A percentile compares a stretch with the other conserved stretches of the same genome.
These are phyloP conservation scores for Dolichallabes microphthalmus DNA, from an alignment of 2,113 vertebrate species.

Conservation along the genomic window DNA sequence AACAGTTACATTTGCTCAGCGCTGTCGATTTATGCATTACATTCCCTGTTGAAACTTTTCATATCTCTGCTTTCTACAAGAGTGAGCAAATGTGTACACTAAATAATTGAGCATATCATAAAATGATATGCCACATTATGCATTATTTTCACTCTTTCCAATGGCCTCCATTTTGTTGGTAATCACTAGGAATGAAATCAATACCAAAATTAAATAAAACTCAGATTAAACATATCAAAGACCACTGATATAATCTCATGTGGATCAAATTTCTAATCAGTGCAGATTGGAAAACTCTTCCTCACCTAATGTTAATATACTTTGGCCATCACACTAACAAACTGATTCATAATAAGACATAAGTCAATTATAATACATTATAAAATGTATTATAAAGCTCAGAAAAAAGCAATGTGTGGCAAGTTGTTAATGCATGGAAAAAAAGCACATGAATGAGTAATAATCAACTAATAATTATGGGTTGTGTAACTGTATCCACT, in stretches of 20 bases:
- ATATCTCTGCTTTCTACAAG: conserved; percentile 18
- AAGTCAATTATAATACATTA: neutral
- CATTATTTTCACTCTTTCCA: neutral
- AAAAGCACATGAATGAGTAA: neutral
- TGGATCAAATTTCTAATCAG: neutral
- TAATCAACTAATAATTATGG: neutral
- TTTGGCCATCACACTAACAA: neutral
- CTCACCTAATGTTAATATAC: neutral
- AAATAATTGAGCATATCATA: neutral
- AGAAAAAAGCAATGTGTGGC: neutral
- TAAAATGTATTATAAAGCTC: neutral
- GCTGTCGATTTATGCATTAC: conserved; percentile 2
- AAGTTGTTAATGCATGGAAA: neutral
- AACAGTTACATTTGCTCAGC: neutral
- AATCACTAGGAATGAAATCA: neutral
- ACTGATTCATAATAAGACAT: neutral
- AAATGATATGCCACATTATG: neutral
- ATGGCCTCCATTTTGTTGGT: neutral
- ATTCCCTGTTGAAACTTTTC: conserved; percentile 8
- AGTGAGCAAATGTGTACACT: neutral
- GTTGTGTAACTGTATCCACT: neutral
- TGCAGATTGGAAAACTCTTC: neutral
- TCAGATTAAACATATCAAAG: neutral
- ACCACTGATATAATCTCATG: neutral
- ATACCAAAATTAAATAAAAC: neutral